Evolutionary conservation across 2,797 vertebrate species (phyloP).

Genomic region (Parotocinclus haroldoi): DNA sequence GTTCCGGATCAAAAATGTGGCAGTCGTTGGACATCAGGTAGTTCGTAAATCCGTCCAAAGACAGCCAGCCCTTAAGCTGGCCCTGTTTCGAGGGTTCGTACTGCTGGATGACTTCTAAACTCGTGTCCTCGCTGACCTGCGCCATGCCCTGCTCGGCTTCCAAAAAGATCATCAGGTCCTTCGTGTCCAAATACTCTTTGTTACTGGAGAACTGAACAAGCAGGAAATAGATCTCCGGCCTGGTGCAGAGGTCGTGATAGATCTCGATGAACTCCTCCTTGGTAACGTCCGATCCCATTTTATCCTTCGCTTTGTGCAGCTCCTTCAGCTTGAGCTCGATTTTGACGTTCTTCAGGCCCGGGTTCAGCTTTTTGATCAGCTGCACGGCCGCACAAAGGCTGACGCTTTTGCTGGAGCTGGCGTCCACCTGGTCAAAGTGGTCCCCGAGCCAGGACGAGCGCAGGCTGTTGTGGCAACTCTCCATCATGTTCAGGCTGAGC

Average conservation of each 20-base stretch:
- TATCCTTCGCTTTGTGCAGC: slow-evolving; percentile 91
- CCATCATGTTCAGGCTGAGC: slow-evolving; percentile 92
- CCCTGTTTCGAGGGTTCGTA: slow-evolving; percentile 93
- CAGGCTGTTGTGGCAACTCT: slow-evolving; percentile 93
- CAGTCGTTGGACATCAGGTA: slow-evolving; percentile 96
- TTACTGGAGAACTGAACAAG: slow-evolving; percentile 99
- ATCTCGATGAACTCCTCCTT: slow-evolving; percentile 95
- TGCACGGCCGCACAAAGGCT: slow-evolving; percentile 84
- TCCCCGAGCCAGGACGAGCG: slow-evolving; percentile 93
- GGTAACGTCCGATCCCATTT: slow-evolving; percentile 77
- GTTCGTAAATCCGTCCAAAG: slow-evolving; percentile 94
- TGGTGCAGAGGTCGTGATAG: slow-evolving; percentile 96
- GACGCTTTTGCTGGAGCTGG: slow-evolving; percentile 76
- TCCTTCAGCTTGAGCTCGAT: slow-evolving; percentile 98
- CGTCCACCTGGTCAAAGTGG: slow-evolving; percentile 82
- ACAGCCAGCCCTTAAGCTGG: slow-evolving; percentile 87
- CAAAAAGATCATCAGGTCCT: slow-evolving; percentile 98
- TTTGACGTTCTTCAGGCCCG: slow-evolving; percentile 92
- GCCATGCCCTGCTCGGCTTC: slow-evolving; percentile 98
- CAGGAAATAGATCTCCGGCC: slow-evolving; percentile 97
- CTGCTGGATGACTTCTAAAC: slow-evolving; percentile 90
- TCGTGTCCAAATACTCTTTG: slow-evolving; percentile 96
- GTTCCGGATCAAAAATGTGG: slow-evolving; percentile 96
- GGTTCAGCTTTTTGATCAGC: slow-evolving; percentile 86
- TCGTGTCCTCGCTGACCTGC: slow-evolving; percentile 92